Conservation (phyloP, 2,888 invertebrate genomes). For the Drosophila colorata region DNA sequence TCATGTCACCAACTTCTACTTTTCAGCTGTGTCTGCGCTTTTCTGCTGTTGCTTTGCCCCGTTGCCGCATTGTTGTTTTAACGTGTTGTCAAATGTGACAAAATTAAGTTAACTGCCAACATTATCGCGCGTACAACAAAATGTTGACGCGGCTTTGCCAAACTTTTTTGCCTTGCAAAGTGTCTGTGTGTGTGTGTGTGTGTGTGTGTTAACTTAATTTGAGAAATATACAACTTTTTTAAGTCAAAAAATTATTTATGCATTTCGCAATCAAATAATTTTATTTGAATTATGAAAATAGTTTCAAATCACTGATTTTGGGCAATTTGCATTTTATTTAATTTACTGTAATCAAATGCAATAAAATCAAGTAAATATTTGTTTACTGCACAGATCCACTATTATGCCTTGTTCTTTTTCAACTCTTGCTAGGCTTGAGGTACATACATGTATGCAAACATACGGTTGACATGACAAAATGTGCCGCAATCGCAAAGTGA, state of each 20-base stretch:
- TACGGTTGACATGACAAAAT: conserved; percentile 2
- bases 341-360: background rate
- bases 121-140: conserved; percentile 69
- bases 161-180: conserved; percentile 23
- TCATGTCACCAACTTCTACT: conserved; percentile 45
- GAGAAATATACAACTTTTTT: background rate
- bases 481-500: conserved; percentile 22
- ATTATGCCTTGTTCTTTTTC: background rate
- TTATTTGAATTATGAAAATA: conserved; percentile 2
- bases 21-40: conserved; percentile 31
- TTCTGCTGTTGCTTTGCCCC: conserved; percentile 16
- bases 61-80: conserved; percentile 56
- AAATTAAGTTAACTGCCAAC: conserved; percentile 81
- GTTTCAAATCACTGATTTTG: background rate
- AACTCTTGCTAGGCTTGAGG: conserved; percentile 1
- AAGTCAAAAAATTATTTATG: background rate
- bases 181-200: background rate
- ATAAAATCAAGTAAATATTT: conserved; percentile 2
- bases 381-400: background rate
- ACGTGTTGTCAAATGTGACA: conserved; percentile 82
- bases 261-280: conserved; percentile 13
- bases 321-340: conserved; percentile 1
- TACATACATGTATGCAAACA: background rate
- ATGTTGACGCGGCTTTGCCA: conserved; percentile 44
- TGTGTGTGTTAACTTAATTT: no score